Conservation (phyloP, 2,113 vertebrate species). For the Dicaeum eximium region DNA sequence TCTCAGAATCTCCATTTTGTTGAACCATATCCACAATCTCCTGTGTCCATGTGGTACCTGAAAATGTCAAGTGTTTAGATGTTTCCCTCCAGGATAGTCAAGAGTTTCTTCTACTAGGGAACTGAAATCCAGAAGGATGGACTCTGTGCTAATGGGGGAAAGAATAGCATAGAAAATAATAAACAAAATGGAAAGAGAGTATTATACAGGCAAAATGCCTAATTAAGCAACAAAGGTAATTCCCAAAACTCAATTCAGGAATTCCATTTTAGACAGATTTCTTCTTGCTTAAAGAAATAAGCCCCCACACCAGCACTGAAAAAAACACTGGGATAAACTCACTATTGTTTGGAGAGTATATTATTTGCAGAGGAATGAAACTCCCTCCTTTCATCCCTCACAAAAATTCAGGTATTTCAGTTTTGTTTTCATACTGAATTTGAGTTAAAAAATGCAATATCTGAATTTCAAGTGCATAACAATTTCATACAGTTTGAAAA, state of each 20-base stretch:
- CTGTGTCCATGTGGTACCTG: slow-evolving; percentile 76
- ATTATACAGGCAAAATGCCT: not conserved
- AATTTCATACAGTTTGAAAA: not conserved
- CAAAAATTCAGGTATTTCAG: not conserved
- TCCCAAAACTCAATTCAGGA: not conserved
- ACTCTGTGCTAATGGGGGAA: not conserved
- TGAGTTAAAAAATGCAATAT: not conserved
- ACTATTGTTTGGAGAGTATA: not conserved
- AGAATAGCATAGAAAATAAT: not conserved
- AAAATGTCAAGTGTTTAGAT: not conserved
- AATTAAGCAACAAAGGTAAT: not conserved
- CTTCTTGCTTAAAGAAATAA: not conserved
- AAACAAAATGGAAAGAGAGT: not conserved
- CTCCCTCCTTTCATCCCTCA: not conserved
- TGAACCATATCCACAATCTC: slow-evolving; percentile 77
- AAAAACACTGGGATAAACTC: not conserved
- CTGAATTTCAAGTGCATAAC: not conserved
- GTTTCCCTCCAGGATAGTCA: not conserved
- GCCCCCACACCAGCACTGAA: not conserved
- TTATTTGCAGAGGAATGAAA: not conserved
- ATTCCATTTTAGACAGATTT: not conserved
- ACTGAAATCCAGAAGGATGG: not conserved
- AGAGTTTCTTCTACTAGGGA: not conserved
- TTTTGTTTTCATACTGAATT: not conserved
- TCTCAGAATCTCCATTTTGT: slow-evolving; percentile 60